phyloP scores from a whole-genome alignment of 2,888 invertebrate species.

The Rhyacophila evoluta region DNA sequence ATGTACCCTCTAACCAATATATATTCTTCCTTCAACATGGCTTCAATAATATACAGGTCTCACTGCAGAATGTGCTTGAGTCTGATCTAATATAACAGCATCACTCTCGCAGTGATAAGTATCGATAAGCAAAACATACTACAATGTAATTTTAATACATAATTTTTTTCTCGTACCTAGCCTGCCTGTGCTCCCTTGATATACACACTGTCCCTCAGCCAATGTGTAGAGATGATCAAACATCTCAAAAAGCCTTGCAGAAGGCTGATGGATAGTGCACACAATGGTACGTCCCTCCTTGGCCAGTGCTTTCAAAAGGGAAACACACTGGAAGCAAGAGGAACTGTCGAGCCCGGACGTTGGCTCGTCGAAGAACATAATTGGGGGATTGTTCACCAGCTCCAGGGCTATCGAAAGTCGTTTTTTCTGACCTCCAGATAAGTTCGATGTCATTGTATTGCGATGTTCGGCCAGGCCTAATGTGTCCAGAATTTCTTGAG shows the following conservation, averaged over 20 bases:
- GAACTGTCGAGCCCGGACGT: conserved; percentile 97
- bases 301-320: conserved; percentile 88
- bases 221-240: conserved; percentile 95
- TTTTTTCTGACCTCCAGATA: conserved; percentile 96
- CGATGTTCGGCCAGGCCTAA: conserved; percentile 88
- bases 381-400: conserved; percentile 95
- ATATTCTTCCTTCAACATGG: too few species aligned
- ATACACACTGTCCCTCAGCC: conserved; percentile 95
- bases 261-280: conserved; percentile 96
- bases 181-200: conserved; percentile 89
- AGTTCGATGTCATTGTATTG: conserved; percentile 89
- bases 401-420: conserved; percentile 94
- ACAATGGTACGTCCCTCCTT: conserved; percentile 93
- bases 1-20: too few species aligned
- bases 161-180: conserved; percentile 74
- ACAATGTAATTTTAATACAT: too few species aligned
- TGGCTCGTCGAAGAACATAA: conserved; percentile 98
- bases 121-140: too few species aligned
- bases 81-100: too few species aligned
- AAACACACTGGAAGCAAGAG: conserved; percentile 94
- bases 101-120: too few species aligned
- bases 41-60: too few species aligned
- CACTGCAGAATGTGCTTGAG: too few species aligned
- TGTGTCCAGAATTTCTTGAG: conserved; percentile 91
- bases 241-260: conserved; percentile 96